phyloP scores from a whole-genome alignment of 2,797 vertebrate genomes.

The Urocyon cinereoargenteus region DNA sequence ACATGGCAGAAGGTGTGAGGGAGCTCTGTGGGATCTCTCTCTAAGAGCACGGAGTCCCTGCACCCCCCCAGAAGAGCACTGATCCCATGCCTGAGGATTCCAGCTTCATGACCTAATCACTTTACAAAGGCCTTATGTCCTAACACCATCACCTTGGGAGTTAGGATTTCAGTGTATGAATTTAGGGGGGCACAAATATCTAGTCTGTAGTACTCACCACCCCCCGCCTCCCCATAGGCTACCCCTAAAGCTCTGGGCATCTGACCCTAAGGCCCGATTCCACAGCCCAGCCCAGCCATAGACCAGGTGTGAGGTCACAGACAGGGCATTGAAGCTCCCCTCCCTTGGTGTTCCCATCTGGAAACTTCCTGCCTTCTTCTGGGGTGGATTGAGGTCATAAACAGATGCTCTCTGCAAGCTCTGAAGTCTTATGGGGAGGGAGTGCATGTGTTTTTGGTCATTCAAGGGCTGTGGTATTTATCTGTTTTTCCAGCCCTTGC shows the following conservation, averaged over 20 bases:
- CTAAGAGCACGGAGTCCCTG: too few relatives aligned
- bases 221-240: rapidly evolving
- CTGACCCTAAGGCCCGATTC: not conserved
- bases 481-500: not conserved
- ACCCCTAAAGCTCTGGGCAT: not conserved
- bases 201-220: not conserved
- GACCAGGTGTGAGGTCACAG: not conserved
- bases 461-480: not conserved
- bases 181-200: not conserved
- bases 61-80: not conserved
- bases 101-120: not conserved
- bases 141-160: not conserved
- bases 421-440: not conserved
- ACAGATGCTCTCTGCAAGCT: too few relatives aligned
- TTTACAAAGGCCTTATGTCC: not conserved
- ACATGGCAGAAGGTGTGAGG: not conserved
- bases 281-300: not conserved
- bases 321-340: not conserved
- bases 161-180: not conserved
- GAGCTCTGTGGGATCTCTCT: too few relatives aligned
- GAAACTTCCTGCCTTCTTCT: not conserved
- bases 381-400: not conserved
- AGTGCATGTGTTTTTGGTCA: not conserved
- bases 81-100: not conserved
- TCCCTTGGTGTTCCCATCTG: not conserved